Conservation (phyloP, 1,140 invertebrate genomes). For the Drosophila paulistorum region DNA sequence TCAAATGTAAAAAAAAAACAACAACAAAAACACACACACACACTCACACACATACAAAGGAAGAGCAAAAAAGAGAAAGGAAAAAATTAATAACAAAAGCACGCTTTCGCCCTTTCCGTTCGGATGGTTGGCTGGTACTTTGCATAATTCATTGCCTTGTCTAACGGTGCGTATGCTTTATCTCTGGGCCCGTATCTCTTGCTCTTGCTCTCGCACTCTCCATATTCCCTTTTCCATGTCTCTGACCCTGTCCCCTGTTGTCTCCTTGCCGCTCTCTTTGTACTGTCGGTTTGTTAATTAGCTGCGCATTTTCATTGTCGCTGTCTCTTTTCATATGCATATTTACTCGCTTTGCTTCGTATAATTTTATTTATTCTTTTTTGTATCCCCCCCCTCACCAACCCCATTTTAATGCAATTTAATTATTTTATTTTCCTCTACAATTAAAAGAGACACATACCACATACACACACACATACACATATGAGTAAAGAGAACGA, state of each 20-base stretch:
- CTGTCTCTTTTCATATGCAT: constrained; percentile 72
- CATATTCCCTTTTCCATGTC: too few species aligned
- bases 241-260: background rate
- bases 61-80: constrained; percentile 1
- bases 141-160: constrained; percentile 80
- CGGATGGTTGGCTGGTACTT: constrained; percentile 49
- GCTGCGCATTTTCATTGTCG: constrained; percentile 70
- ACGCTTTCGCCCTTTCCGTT: constrained; percentile 21
- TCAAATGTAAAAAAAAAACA: constrained; percentile 58
- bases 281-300: constrained; percentile 76
- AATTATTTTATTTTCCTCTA: constrained; percentile 65
- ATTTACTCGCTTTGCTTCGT: constrained; percentile 57
- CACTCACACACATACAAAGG: too few species aligned
- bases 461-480: background rate
- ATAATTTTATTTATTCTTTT: constrained; percentile 5
- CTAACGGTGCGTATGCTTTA: constrained; percentile 76
- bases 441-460: constrained; percentile 37
- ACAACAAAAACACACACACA: background rate
- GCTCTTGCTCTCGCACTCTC: background rate
- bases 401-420: constrained; percentile 77
- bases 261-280: constrained; percentile 31
- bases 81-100: constrained; percentile 68
- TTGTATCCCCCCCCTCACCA: too few species aligned
- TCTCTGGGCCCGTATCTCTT: background rate
- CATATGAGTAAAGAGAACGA: background rate